Evolutionary conservation across 2,797 vertebrate species (phyloP), one percentile per base, ranked within the genome.

Genomic region (Oryzias sinensis): DNA sequence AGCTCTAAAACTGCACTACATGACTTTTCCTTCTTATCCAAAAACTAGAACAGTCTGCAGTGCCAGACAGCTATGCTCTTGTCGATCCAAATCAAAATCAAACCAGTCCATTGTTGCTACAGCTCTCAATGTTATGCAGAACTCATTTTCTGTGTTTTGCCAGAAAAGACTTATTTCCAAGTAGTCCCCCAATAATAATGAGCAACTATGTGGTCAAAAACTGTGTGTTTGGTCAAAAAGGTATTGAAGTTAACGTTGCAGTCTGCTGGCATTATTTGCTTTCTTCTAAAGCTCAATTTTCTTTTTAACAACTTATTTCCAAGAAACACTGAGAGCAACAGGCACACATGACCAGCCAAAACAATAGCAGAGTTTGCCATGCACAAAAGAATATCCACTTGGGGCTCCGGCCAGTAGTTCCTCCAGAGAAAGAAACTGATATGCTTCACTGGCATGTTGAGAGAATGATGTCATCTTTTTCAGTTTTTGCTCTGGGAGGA

Each of bases 391-490:
- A 47, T 37, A 74, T 57, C 43, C 14, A 44, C 49, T 62, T 65
- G 59, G 61, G 59, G 54, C 70, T 57, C 57, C 70, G 67, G 70
- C 59, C 58, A 51, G 55, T 59, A 64, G 68, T 62, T 65, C 22
- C 53, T 67, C 58, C 40, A 11, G 5, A 59, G 63, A 68, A 69
- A 56, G 41, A 43, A 53, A 71, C 65, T 58, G 53, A 56, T 66
- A 37, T 53, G 68, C 76, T 69, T 8, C 55, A 53, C 70, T 56
- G 62, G 72, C 59, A 62, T 75, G 58, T 64, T 66, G 75, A 80
- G 75, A 69, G 57, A 74, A 77, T 86, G 74, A 87, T 77, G 74
- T 83, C 79, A 87, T 8, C 6, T 59, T 61, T 72, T 29, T 46
- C 52, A 66, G 48, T 70, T 62, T 62, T 56, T 62, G 49, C 47